A percentile compares a stretch with the other conserved stretches of the same genome.
phyloP scores from a whole-genome alignment of 2,888 invertebrate species.

The Opisthograptis luteolata region DNA sequence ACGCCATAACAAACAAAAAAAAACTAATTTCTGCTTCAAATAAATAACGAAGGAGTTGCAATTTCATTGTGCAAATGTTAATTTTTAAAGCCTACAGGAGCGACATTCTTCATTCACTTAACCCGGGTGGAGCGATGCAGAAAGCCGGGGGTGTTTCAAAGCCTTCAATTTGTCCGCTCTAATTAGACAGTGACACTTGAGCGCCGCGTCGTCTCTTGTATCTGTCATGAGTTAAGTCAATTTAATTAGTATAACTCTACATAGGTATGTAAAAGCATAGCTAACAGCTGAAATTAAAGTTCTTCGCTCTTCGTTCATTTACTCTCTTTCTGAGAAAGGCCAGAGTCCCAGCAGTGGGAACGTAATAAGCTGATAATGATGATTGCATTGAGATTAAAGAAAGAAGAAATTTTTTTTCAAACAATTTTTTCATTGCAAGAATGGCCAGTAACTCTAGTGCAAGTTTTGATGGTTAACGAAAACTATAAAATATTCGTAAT shows the following conservation, averaged over 20 bases:
- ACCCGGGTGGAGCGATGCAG: slow-evolving; percentile 43
- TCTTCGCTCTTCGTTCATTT: no score
- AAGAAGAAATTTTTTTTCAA: no score
- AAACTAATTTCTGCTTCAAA: neutral
- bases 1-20: no score
- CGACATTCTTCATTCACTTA: slow-evolving; percentile 44
- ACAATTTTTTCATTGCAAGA: no score
- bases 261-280: slow-evolving; percentile 11
- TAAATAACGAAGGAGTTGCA: slow-evolving; percentile 22
- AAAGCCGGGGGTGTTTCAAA: slow-evolving; percentile 57
- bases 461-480: no score
- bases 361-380: no score
- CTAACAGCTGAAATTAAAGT: slow-evolving; percentile 14
- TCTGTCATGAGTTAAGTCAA: slow-evolving; percentile 36
- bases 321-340: no score
- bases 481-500: no score
- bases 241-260: slow-evolving; percentile 38
- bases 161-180: slow-evolving; percentile 64
- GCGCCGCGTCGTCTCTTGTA: slow-evolving; percentile 38
- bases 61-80: slow-evolving; percentile 34
- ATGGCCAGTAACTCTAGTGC: no score
- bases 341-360: no score
- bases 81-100: slow-evolving; percentile 37
- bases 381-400: no score
- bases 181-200: slow-evolving; percentile 57